These are phyloP conservation scores for Phenganax stokvisi DNA, from an alignment of 92 coral and sea anemone species.

Conservation along the genomic window DNA sequence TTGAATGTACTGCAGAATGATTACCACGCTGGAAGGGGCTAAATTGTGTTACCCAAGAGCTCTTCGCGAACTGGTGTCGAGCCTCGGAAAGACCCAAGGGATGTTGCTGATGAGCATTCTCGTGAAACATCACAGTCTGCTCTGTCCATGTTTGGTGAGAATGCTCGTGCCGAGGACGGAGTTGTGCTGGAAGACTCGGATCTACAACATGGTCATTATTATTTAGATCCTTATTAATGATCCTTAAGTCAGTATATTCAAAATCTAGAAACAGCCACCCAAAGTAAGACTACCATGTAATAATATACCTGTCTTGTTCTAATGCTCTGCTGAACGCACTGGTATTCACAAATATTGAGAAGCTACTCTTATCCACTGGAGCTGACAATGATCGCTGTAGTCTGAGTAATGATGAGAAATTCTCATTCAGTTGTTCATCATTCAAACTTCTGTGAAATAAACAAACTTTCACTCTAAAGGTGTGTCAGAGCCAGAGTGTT, in stretches of 20 bases:
- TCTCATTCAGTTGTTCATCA: conserved; percentile 4
- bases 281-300: neutral
- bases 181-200: conserved; percentile 26
- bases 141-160: conserved; percentile 29
- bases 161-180: conserved; percentile 35
- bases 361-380: conserved; percentile 74
- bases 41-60: conserved; percentile 23
- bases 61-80: conserved; percentile 28
- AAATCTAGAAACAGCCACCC: too few relatives aligned
- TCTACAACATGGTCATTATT: neutral
- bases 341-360: conserved; percentile 83
- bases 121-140: conserved; percentile 33
- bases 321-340: conserved; percentile 56
- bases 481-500: neutral
- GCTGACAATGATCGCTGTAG: conserved; percentile 71
- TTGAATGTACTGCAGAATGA: neutral
- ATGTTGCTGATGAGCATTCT: conserved; percentile 14
- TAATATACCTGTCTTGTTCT: neutral
- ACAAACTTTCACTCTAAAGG: neutral
- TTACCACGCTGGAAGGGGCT: neutral
- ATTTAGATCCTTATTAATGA: neutral
- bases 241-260: neutral
- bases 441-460: neutral
- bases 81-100: conserved; percentile 22
- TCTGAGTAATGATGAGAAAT: conserved; percentile 41